A percentile compares a stretch with the other conserved stretches of the same genome.
Evolutionary conservation across 2,888 invertebrate species (phyloP).

Genomic region (Cordilura impudica): DNA sequence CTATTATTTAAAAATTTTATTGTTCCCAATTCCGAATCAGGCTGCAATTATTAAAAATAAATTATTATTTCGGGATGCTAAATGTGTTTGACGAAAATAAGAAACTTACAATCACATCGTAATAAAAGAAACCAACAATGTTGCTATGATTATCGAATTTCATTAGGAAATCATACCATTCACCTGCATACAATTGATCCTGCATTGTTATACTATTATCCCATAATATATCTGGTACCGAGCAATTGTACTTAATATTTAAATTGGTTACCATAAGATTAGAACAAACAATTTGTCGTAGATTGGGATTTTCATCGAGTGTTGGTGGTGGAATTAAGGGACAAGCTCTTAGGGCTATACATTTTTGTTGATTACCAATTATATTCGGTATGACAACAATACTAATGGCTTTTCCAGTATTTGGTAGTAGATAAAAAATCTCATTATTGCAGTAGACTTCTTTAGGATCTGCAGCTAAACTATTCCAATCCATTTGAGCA

Average conservation of each 20-base stretch:
- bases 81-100: too few species aligned
- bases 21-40: constrained; percentile 60
- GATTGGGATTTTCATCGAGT: background rate
- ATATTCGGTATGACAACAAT: constrained; percentile 72
- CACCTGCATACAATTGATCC: constrained; percentile 68
- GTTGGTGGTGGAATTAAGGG: constrained; percentile 61
- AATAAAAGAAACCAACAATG: constrained; percentile 72
- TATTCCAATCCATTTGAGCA: constrained; percentile 72
- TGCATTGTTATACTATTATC: constrained; percentile 65
- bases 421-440: constrained; percentile 71
- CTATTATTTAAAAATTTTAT: constrained; percentile 68
- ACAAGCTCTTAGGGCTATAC: constrained; percentile 69
- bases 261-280: constrained; percentile 68
- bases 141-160: constrained; percentile 67
- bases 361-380: constrained; percentile 67
- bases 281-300: constrained; percentile 64
- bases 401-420: constrained; percentile 70
- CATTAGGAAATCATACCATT: constrained; percentile 69
- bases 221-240: constrained; percentile 68
- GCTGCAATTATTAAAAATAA: constrained; percentile 56
- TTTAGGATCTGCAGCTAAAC: constrained; percentile 70
- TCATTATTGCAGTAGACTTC: constrained; percentile 73
- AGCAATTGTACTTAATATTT: constrained; percentile 71
- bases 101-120: constrained; percentile 70
- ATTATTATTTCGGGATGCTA: too few species aligned